These are phyloP conservation scores for Eristalinus aeneus DNA, from an alignment of 2,888 invertebrate species.

Conservation along the genomic window DNA sequence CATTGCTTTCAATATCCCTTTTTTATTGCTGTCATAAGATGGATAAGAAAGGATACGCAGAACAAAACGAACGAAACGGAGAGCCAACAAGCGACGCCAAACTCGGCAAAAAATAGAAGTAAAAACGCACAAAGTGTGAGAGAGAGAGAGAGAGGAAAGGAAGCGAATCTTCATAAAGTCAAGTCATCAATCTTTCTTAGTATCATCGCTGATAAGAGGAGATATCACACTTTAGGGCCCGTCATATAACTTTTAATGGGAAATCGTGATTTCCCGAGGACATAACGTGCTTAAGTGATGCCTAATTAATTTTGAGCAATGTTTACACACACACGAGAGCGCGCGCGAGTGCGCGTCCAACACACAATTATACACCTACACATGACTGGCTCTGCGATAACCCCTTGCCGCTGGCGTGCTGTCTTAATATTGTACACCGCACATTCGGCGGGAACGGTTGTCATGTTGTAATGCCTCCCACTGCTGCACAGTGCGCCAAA, in stretches of 20 bases:
- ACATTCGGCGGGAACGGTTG: not conserved
- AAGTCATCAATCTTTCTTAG: conserved; percentile 71
- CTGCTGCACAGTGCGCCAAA: conserved; percentile 13
- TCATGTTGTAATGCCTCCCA: not conserved
- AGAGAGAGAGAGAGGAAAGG: not conserved
- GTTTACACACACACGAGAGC: conserved; percentile 2
- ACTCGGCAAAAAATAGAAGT: not conserved
- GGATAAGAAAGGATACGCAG: conserved; percentile 49
- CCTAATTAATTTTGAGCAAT: conserved; percentile 67
- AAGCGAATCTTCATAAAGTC: conserved; percentile 59
- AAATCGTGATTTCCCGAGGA: conserved; percentile 64
- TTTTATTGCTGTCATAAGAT: conserved; percentile 61
- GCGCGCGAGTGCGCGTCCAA: not conserved
- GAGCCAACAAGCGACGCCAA: not conserved
- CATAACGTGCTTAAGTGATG: conserved; percentile 65
- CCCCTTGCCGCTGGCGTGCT: conserved; percentile 26
- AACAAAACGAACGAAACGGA: conserved; percentile 8
- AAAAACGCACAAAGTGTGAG: not conserved
- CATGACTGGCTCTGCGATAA: conserved; percentile 1
- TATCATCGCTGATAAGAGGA: conserved; percentile 67
- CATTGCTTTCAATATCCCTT: conserved; percentile 60
- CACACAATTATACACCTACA: conserved; percentile 6
- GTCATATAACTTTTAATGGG: conserved; percentile 68
- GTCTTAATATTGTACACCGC: not conserved
- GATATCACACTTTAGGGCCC: conserved; percentile 66